Conservation (phyloP, 2,113 vertebrate species). For the Girardinichthys multiradiatus region DNA sequence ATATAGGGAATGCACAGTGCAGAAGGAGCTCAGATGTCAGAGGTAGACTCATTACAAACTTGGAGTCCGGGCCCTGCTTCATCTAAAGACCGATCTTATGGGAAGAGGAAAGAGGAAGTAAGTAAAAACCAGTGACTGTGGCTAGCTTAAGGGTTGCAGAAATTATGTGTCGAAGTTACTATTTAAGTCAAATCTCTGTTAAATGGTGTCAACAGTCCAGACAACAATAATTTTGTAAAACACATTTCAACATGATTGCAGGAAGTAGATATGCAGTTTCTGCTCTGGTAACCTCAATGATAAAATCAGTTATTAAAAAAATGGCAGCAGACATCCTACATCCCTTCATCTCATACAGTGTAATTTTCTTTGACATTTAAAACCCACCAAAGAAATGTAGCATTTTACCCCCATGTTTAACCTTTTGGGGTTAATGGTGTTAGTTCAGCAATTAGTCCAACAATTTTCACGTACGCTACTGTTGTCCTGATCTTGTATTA, state of each 20-base stretch:
- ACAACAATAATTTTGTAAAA: not conserved
- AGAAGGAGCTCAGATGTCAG: conserved; percentile 46
- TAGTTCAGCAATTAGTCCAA: conserved; percentile 59
- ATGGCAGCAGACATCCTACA: not conserved
- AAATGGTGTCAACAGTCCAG: too few species aligned
- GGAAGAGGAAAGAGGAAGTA: not conserved
- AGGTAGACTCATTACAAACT: conserved; percentile 56
- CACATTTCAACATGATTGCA: not conserved
- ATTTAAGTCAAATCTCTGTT: too few species aligned
- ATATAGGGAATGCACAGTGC: conserved; percentile 43
- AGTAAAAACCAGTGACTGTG: conserved; percentile 10
- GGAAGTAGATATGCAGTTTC: too few species aligned
- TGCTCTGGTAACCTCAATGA: not conserved
- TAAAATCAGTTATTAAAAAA: conserved; percentile 14
- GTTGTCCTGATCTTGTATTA: conserved; percentile 65
- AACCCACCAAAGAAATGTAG: not conserved
- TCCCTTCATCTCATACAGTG: not conserved
- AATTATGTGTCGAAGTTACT: conserved; percentile 2
- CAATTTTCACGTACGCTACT: conserved; percentile 37
- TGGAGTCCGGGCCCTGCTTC: conserved; percentile 30
- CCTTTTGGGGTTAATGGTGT: conserved; percentile 45
- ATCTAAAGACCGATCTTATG: conserved; percentile 40
- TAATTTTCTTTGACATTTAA: not conserved
- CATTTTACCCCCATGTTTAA: conserved; percentile 11
- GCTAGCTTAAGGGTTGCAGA: not conserved